Evolutionary conservation across 2,888 invertebrate genomes (phyloP), one percentile per base, ranked within the genome.

Genomic region (Girardia tigrina): DNA sequence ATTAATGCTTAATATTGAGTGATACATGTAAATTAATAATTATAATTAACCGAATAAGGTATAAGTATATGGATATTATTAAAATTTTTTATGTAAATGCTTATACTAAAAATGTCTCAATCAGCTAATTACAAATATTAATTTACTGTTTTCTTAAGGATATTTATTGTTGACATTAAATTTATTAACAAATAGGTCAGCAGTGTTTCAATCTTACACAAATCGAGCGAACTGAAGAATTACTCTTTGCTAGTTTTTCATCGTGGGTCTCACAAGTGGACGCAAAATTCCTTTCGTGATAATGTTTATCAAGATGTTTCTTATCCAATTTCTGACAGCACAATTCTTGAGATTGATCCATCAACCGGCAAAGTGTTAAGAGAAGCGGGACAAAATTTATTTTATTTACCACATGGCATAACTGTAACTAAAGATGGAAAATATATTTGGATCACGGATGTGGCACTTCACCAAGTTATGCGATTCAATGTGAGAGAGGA

Each of bases 401-500:
- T 97, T 85, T 94, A 91, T 82, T 89, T 97, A 89, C 97, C 97
- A 0, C 97, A 97, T 84, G 95, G 95, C 14, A 87, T 97, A 77
- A 91, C 91, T 16, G 88, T 95, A 20, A 94, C 95, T 83, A 88
- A 89, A 78, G 85, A 88, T 1, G 92, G 91, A 79, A 91, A 93
- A 82, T 56, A 56, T n/a, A 88, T 91, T 23, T 97, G 94, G 93
- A 87, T 94, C 27, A 97, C 97, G 0, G 97, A 97, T 84, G 93
- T 95, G 14, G 97, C 91, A 0, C 88, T 94, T 80, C 95, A 97
- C 86, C 95, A 97, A 87, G 94, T 92, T 78, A 29, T 75, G 26
- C 42, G 69, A 14, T 29, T 74, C 6, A 36, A 36, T 23, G 20
- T 36, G 2, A 28, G 42, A 26, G 56, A 42, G 23, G 42, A 42